Evolutionary conservation across 30 jellyfish, hydroid and myxozoan species (phyloP).

Genomic region (Clytia hemisphaerica): DNA sequence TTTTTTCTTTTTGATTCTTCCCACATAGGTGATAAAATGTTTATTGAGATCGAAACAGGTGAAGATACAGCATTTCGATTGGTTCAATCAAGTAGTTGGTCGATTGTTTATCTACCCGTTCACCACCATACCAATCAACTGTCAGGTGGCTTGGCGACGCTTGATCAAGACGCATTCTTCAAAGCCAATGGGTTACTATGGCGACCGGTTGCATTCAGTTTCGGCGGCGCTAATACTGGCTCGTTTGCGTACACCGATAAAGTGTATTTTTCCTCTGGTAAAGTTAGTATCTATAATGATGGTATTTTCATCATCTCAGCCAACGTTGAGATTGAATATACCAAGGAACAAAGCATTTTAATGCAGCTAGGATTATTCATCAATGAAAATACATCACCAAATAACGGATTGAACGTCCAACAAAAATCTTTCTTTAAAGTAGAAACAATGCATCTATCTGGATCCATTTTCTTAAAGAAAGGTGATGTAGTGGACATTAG

Average conservation of each 20-base stretch:
- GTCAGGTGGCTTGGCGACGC: conserved; percentile 31
- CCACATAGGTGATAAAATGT: conserved; percentile 14
- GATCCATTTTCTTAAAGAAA: conserved; percentile 47
- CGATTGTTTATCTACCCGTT: conserved; percentile 49
- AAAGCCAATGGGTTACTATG: neutral
- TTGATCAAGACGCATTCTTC: neutral
- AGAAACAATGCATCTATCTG: conserved; percentile 59
- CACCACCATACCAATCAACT: neutral
- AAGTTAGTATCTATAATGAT: too few species aligned
- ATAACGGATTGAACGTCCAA: conserved; percentile 55
- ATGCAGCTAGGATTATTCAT: too few species aligned
- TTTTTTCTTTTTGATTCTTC: too few species aligned
- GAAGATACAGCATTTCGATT: conserved; percentile 1
- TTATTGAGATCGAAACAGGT: conserved; percentile 29
- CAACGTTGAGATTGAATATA: conserved; percentile 37
- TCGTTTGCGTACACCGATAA: too few species aligned
- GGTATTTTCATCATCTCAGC: conserved; percentile 81
- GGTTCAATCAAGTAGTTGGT: conserved; percentile 67
- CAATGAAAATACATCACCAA: conserved; percentile 34
- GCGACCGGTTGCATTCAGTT: too few species aligned
- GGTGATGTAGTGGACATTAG: conserved; percentile 42
- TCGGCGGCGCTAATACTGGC: too few species aligned
- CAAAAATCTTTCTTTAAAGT: conserved; percentile 26
- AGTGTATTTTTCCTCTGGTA: too few species aligned
- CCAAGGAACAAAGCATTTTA: too few species aligned